Conservation (phyloP, 92 coral and sea anemone genomes). For the Parazoanthus swiftii region DNA sequence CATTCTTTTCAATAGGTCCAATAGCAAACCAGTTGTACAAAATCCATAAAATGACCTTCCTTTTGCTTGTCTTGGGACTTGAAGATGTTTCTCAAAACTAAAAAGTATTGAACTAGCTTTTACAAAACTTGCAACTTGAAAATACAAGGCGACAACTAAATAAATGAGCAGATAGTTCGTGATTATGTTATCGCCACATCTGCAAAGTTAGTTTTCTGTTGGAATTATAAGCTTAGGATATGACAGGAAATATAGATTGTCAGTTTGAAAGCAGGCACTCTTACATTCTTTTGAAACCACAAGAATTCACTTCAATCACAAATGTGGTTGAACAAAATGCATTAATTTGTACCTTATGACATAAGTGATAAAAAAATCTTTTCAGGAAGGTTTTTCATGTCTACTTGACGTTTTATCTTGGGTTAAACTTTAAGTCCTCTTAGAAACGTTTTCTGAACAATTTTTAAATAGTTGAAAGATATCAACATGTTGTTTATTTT, state of each 20-base stretch:
- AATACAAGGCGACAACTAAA: background rate
- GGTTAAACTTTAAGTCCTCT: background rate
- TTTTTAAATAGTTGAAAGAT: background rate
- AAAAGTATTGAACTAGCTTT: too few relatives aligned
- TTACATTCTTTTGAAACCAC: background rate
- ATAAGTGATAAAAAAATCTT: background rate
- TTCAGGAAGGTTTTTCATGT: background rate
- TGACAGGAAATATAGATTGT: background rate
- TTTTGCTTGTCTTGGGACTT: too few relatives aligned
- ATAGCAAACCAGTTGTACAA: too few relatives aligned
- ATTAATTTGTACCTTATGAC: background rate
- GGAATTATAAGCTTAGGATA: background rate
- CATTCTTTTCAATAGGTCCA: too few relatives aligned
- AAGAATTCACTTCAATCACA: background rate
- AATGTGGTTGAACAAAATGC: background rate
- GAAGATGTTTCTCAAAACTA: too few relatives aligned
- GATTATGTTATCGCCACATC: conserved; percentile 1
- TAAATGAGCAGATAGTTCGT: background rate
- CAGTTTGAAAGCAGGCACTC: background rate
- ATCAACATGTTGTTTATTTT: background rate
- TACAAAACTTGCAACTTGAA: background rate
- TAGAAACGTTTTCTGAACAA: background rate
- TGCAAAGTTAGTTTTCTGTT: background rate
- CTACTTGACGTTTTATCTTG: background rate
- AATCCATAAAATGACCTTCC: too few relatives aligned